A percentile compares a stretch with the other conserved stretches of the same genome.
These are phyloP conservation scores for Aethes cnicana DNA, from an alignment of 2,888 invertebrate genomes.

Conservation along the genomic window DNA sequence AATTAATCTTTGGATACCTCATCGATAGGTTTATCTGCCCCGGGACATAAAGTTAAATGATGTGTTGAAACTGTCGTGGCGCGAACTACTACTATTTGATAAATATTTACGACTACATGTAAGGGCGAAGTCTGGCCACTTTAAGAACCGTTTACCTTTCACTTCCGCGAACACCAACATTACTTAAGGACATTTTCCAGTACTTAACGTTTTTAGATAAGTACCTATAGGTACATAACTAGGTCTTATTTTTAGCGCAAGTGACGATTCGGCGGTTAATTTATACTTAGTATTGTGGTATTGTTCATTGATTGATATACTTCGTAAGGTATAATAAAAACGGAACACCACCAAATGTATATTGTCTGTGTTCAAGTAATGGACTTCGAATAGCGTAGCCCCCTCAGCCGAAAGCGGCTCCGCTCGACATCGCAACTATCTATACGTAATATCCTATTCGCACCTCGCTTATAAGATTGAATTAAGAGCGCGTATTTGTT, in stretches of 20 bases:
- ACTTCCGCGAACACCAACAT: neutral
- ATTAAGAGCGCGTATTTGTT: slow-evolving; percentile 29
- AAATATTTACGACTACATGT: slow-evolving; percentile 7
- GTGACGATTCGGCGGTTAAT: slow-evolving; percentile 35
- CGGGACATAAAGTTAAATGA: slow-evolving; percentile 17
- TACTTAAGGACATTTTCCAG: too few relatives aligned
- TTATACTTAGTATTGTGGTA: slow-evolving; percentile 39
- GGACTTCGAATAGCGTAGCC: slow-evolving; percentile 44
- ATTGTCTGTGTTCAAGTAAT: slow-evolving; percentile 77
- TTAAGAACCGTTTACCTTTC: neutral
- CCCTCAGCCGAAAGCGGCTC: slow-evolving; percentile 35
- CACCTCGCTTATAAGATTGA: slow-evolving; percentile 48
- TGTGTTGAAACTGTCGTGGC: slow-evolving; percentile 1
- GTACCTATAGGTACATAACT: too few relatives aligned
- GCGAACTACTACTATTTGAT: slow-evolving; percentile 9
- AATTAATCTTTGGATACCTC: slow-evolving; percentile 8
- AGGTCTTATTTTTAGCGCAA: too few relatives aligned
- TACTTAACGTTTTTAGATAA: too few relatives aligned
- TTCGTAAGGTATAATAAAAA: slow-evolving; percentile 43
- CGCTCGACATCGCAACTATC: slow-evolving; percentile 31
- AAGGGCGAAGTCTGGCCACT: neutral
- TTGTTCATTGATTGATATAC: slow-evolving; percentile 36
- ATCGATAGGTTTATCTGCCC: slow-evolving; percentile 2
- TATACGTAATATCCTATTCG: slow-evolving; percentile 42
- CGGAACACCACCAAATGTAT: slow-evolving; percentile 68